Base-by-base conservation (phyloP, 2,797 vertebrate species). In the Cryptoblepharus egeriae region DNA sequence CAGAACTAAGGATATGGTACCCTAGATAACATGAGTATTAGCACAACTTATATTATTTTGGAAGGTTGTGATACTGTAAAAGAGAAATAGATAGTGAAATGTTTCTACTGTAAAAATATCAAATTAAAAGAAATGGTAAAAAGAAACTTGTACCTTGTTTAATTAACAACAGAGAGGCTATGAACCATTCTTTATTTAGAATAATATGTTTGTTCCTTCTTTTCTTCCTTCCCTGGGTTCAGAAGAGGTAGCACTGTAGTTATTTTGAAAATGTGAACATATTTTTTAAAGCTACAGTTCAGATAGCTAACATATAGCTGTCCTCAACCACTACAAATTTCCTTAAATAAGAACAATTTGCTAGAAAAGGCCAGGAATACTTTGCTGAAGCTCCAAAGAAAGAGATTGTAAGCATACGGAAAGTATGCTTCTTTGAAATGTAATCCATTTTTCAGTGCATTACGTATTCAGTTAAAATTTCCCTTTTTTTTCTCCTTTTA, bases 1-100 rank as follows among this genome's bases (percentile, higher is more conserved):
- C 55, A 57, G 55, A 57, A 20, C 63, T 82, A 39, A 3, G 20
- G 37, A 30, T 80, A 20, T 5, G 26, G 26, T 86, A 75, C 70
- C 49, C 67, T 73, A 26, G 65, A 30, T 32, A 68, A 75, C 8
- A 64, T 79, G 30, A 61, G 8, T 86, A 24, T 81, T 89, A 49
- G 37, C 8, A 0, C 26, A 69, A 32, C 30, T 4, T 71, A 1
- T 70, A 77, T 82, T 85, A 26, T 7, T 61, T 84, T 79, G 1
- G 81, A 75, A 87, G 24, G 20, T 28, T 30, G 67, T 55, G n/a
- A 15, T 84, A 24, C 58, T 26, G 0, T 1, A 0, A 84, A 45
- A 77, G 67, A 28, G 30, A 64, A 75, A 61, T 75, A 85, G 83
- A 80, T 76, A 20, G 0, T 24, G 0, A 16, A 45, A 77, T 76